Evolutionary conservation across 2,888 invertebrate species (phyloP).

Genomic region (Temnothorax rugatulus): DNA sequence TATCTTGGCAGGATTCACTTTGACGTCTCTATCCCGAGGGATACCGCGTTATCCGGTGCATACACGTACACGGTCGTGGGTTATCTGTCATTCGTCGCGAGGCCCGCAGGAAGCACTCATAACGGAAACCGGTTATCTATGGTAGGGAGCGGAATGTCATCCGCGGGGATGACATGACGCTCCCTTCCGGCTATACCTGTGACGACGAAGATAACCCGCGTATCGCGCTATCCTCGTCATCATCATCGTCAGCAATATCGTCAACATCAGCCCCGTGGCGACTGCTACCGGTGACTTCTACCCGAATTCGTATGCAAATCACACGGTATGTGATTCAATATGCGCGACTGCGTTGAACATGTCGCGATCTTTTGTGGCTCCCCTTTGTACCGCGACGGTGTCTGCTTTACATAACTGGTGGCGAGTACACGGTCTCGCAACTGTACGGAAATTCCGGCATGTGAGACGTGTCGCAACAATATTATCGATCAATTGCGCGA

Average conservation of each 20-base stretch:
- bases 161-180: slow-evolving; percentile 55
- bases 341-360: slow-evolving; percentile 14
- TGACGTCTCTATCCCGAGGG: slow-evolving; percentile 57
- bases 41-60: slow-evolving; percentile 41
- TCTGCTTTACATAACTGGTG: slow-evolving; percentile 47
- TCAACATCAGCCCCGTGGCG: slow-evolving; percentile 33
- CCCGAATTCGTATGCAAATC: slow-evolving; percentile 61
- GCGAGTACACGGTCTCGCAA: slow-evolving; percentile 25
- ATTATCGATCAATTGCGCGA: slow-evolving; percentile 39
- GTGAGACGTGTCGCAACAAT: slow-evolving; percentile 7
- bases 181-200: slow-evolving; percentile 56
- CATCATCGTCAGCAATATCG: slow-evolving; percentile 45
- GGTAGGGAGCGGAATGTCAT: slow-evolving; percentile 55
- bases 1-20: slow-evolving; percentile 55
- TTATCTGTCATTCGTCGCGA: slow-evolving; percentile 69
- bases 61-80: slow-evolving; percentile 47
- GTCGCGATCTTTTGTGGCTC: slow-evolving; percentile 27
- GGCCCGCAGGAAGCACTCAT: slow-evolving; percentile 60
- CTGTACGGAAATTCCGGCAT: slow-evolving; percentile 30
- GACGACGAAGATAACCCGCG: background rate
- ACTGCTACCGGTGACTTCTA: slow-evolving; percentile 47
- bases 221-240: slow-evolving; percentile 15
- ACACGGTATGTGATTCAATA: slow-evolving; percentile 13
- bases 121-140: slow-evolving; percentile 71
- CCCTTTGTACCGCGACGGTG: slow-evolving; percentile 28